A percentile compares a stretch with the other conserved stretches of the same genome.
These are phyloP conservation scores for Heliangelus exortis DNA, from an alignment of 2,797 vertebrate genomes.

Conservation along the genomic window DNA sequence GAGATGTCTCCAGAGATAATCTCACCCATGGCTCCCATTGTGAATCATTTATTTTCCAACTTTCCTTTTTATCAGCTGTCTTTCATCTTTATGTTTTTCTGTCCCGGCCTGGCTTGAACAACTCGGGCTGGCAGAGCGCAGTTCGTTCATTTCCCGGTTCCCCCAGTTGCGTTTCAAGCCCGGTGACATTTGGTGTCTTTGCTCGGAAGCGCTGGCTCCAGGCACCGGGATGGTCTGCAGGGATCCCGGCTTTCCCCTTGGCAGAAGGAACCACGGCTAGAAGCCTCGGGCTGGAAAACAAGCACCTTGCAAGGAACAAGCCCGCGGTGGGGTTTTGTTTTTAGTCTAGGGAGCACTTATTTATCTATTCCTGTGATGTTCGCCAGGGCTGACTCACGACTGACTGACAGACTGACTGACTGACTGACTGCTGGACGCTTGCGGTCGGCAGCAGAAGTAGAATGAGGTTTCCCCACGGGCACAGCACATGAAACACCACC, in stretches of 20 bases:
- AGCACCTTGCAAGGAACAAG: background rate
- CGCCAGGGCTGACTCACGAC: background rate
- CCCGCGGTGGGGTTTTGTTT: background rate
- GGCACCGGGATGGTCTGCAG: background rate
- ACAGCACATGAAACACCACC: background rate
- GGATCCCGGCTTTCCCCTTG: background rate
- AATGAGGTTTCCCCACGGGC: background rate
- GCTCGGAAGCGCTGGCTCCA: background rate
- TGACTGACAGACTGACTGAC: too few relatives aligned
- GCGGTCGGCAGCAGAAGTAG: background rate
- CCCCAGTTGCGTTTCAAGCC: background rate
- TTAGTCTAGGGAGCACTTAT: background rate
- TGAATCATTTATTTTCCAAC: constrained; percentile 33
- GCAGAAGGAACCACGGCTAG: background rate
- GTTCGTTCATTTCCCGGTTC: background rate
- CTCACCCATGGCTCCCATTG: constrained; percentile 11
- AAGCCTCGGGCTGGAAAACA: background rate
- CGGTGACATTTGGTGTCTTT: background rate
- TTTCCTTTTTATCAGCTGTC: constrained; percentile 3
- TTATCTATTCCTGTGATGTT: background rate
- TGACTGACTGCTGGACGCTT: background rate
- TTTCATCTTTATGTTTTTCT: constrained; percentile 1
- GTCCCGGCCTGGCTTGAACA: background rate
- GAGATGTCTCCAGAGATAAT: constrained; percentile 48
- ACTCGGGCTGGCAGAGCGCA: background rate